Evolutionary conservation across 2,797 vertebrate genomes (phyloP), one percentile per base, ranked within the genome.

Genomic region (Petrocephalus schoutedeni): DNA sequence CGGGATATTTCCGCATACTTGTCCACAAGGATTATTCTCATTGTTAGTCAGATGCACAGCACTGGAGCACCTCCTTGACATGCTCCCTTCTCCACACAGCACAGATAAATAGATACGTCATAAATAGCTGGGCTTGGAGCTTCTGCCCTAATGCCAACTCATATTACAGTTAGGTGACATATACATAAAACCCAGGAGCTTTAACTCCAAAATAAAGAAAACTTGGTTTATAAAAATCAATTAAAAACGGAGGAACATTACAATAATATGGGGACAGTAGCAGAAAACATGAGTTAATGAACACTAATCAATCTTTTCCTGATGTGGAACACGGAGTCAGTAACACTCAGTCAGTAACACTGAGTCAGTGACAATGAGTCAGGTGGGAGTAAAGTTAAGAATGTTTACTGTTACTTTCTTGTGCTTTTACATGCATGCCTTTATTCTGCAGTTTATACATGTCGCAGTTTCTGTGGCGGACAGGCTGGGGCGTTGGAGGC

Each of bases 1-100:
- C 16, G 45, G 45, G 19, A 23, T n/a, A 9, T 1, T 80, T 41
- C 45, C 19, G 82, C 21, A 67, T 51, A 21, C 49, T 84, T 53
- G 58, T 67, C 32, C n/a, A 36, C 82, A 67, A n/a, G 82, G n/a
- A 21, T 59, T 71, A 85, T 88, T 53, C 21, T 14, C 58, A 88
- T 67, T 28, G 77, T 85, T 83, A 64, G 80, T 53, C 45, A 71
- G 51, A 54, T 36, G 21, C 56, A 32, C 53, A 23, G 16, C 4
- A 16, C 45, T 71, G n/a, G 9, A 61, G 49, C 41, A 16, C 32
- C 23, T 61, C 32, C 59, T 59, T 28, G 23, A 51, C 49, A 4
- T 8, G 23, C 45, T 21, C n/a, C 41, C 5, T 71, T 51, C 12
- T 61, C 61, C 51, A 28, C 12, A 87, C 28, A 6, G 5, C 54